Conservation (phyloP, 2,888 invertebrate genomes). For the Nomada hirtipes region DNA sequence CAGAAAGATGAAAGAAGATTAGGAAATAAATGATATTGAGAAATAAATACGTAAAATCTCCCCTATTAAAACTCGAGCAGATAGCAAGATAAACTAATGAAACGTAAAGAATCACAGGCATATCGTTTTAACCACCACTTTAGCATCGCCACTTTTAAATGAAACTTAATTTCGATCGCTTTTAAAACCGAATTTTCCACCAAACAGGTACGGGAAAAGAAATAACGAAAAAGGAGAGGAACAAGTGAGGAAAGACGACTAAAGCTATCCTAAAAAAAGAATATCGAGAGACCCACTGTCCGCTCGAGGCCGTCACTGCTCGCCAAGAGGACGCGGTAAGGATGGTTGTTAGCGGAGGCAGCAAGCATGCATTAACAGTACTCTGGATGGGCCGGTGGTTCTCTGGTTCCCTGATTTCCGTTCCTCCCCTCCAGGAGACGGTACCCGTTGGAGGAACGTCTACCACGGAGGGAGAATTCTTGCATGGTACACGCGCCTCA, state of each 20-base stretch:
- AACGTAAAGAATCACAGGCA: too few species aligned
- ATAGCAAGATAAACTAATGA: too few species aligned
- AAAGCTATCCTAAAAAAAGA: slow-evolving; percentile 10
- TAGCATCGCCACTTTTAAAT: too few species aligned
- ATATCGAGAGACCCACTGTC: slow-evolving; percentile 39
- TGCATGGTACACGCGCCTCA: slow-evolving; percentile 69
- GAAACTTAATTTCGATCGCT: too few species aligned
- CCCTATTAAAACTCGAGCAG: too few species aligned
- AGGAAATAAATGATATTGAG: too few species aligned
- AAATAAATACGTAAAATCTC: too few species aligned
- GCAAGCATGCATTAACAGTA: slow-evolving; percentile 84
- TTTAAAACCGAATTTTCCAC: too few species aligned
- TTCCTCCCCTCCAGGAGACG: slow-evolving; percentile 66
- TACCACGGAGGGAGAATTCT: slow-evolving; percentile 71
- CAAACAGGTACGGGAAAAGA: too few species aligned
- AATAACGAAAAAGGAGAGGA: neutral
- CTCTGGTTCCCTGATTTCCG: slow-evolving; percentile 73
- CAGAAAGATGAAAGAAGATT: too few species aligned
- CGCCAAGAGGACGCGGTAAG: slow-evolving; percentile 69
- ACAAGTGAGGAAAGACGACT: neutral
- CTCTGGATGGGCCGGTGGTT: slow-evolving; percentile 80
- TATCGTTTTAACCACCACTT: too few species aligned
- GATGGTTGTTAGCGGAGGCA: slow-evolving; percentile 83
- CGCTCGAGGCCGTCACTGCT: slow-evolving; percentile 71
- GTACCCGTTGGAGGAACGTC: slow-evolving; percentile 50